A percentile compares a stretch with the other conserved stretches of the same genome.
Conservation (phyloP, 2,797 vertebrate genomes). For the Fistularia tabacaria region DNA sequence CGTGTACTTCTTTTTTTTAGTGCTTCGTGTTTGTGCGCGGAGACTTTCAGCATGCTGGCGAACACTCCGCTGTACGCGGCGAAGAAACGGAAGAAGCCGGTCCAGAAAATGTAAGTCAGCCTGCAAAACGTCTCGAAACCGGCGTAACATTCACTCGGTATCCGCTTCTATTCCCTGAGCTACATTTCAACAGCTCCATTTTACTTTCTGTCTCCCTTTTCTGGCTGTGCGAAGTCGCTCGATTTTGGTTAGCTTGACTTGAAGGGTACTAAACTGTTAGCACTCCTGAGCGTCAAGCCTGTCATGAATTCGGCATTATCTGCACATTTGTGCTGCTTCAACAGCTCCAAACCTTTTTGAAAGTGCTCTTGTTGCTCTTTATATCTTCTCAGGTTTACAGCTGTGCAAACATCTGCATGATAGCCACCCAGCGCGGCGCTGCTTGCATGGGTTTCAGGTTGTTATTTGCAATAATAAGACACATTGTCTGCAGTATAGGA, state of each 20-base stretch:
- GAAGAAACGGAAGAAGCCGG: constrained; percentile 81
- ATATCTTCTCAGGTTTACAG: constrained; percentile 9
- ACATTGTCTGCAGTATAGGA: constrained; percentile 15
- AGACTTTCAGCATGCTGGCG: constrained; percentile 53
- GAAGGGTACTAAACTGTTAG: no score
- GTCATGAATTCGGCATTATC: no score
- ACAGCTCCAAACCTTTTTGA: no score
- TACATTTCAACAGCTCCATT: no score
- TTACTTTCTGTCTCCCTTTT: no score
- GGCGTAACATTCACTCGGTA: background rate
- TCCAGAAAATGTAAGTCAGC: constrained; percentile 77
- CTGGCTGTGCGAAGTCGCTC: no score
- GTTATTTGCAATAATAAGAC: constrained; percentile 15
- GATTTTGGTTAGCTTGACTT: no score
- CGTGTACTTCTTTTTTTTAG: background rate
- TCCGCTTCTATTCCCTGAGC: no score
- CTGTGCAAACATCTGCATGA: constrained; percentile 30
- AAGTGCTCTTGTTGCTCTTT: no score
- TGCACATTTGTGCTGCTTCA: no score
- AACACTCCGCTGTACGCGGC: constrained; percentile 71
- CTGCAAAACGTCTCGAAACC: background rate
- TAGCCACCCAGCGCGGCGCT: background rate
- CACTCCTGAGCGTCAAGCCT: no score
- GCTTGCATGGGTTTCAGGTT: constrained; percentile 1
- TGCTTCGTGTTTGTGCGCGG: background rate